Evolutionary conservation across 1,140 invertebrate genomes (phyloP).

Genomic region (Drosophila pandora): DNA sequence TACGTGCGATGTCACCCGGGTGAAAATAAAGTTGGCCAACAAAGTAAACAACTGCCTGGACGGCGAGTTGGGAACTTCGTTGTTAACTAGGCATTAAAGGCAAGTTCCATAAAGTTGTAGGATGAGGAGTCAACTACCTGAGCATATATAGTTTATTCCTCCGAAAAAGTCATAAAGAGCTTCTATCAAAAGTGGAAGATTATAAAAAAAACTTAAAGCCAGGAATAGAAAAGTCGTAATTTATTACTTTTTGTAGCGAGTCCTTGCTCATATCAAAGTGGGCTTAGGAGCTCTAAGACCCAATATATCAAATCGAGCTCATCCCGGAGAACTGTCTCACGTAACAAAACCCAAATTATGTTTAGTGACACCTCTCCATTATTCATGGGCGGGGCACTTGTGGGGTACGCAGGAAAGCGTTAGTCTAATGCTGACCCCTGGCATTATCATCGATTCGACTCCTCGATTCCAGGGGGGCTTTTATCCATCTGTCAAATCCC

Average conservation of each 20-base stretch:
- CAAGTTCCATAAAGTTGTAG: constrained; percentile 52
- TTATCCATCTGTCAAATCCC: constrained; percentile 50
- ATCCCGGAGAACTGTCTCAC: background rate
- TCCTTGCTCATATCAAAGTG: constrained; percentile 9
- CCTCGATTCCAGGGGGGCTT: constrained; percentile 13
- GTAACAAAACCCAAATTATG: constrained; percentile 25
- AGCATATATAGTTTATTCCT: constrained; percentile 26
- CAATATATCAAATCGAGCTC: background rate
- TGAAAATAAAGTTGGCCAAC: constrained; percentile 66
- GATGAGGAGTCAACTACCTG: constrained; percentile 3
- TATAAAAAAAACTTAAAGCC: constrained; percentile 2
- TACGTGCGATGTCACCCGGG: constrained; percentile 61
- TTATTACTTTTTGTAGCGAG: constrained; percentile 21
- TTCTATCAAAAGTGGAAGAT: background rate
- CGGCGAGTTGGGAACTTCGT: background rate
- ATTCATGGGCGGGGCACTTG: constrained; percentile 49
- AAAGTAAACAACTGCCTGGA: constrained; percentile 51
- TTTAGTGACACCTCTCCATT: constrained; percentile 48
- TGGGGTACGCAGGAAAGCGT: constrained; percentile 46
- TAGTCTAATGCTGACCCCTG: constrained; percentile 43
- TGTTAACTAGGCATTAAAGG: constrained; percentile 48
- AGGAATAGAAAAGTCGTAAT: constrained; percentile 11
- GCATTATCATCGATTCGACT: constrained; percentile 49
- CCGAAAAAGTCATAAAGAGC: constrained; percentile 34
- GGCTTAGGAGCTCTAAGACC: constrained; percentile 12